phyloP scores from a whole-genome alignment of 2,797 vertebrate species.

The Amphiprion clarkii region DNA sequence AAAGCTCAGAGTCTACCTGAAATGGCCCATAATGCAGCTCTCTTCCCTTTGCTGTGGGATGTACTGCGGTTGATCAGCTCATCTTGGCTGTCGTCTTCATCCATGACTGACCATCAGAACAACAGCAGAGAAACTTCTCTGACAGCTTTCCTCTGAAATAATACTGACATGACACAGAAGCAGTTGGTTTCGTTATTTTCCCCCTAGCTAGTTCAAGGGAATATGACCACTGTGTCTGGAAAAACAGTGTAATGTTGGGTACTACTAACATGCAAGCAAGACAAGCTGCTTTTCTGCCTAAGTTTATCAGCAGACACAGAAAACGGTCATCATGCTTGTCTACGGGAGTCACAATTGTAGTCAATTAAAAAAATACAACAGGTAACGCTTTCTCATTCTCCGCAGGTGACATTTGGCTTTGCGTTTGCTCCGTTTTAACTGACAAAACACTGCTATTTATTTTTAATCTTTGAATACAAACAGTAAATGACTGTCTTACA shows the following conservation, averaged over 20 bases:
- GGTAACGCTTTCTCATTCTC: no score
- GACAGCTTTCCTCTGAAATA: conserved; percentile 8
- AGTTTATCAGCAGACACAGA: neutral
- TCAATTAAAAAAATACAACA: neutral
- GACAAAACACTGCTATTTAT: no score
- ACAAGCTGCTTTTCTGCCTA: no score
- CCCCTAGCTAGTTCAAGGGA: rapidly evolving
- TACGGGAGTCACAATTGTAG: neutral
- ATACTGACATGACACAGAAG: neutral
- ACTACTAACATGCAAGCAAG: no score
- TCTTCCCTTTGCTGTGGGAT: conserved; percentile 83
- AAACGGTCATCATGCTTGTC: neutral
- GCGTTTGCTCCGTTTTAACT: neutral
- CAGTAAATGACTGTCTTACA: neutral
- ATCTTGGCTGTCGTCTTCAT: conserved; percentile 94
- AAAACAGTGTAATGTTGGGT: no score
- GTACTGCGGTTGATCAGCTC: conserved; percentile 89
- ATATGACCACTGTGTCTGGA: neutral
- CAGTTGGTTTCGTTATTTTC: neutral
- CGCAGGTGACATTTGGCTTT: neutral
- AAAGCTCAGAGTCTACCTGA: conserved; percentile 54
- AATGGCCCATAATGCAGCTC: conserved; percentile 70
- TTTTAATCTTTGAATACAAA: neutral
- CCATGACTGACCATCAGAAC: conserved; percentile 91
- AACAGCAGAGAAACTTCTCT: conserved; percentile 3